Base-by-base conservation (phyloP, 2,113 vertebrate species). In the Myotis yumanensis region DNA sequence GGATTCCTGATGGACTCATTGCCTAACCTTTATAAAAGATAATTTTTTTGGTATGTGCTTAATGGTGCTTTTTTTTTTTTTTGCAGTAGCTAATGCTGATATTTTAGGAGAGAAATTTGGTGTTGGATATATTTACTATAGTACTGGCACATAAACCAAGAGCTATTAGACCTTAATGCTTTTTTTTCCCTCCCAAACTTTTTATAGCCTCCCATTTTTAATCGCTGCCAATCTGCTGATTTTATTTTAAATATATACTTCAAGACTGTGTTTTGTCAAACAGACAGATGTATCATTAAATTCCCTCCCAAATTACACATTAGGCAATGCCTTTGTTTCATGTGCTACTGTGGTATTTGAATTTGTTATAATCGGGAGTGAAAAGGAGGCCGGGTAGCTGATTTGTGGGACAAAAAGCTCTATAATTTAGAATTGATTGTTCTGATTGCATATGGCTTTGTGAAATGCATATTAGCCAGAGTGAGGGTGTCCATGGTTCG, bases 211-310 rank as follows among this genome's bases (percentile, higher is more conserved):
- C 96, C 97, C 95, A 96, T 95, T 97, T 97, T 96, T 97, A 97
- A 97, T 97, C 7, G 43, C 96, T 96, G 96, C 93, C 96, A 96
- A 97, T 97, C 96, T 97, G 96, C 91, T 97, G 92, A 95, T 97
- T 97, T 96, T 94, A 96, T 96, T 97, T 97, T 96, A 97, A 96
- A 95, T 96, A 96, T 96, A 97, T 54, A 91, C 91, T 97, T 95
- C 91, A 96, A 96, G 91, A 86, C 83, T 93, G 77, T 87, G 86
- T 96, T 96, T 96, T 97, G 96, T 97, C 97, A 96, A 97, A 97
- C 89, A 96, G 96, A 97, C 96, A 97, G 96, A 96, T 97, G 95
- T 96, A 96, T 97, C 94, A 95, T 97, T 97, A 97, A 97, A 95
- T 87, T 92, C 83, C 75, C 75, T 95, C 95, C 89, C 91, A 97